Base-by-base conservation (phyloP, 2,113 vertebrate species). In the Elanoides forficatus region DNA sequence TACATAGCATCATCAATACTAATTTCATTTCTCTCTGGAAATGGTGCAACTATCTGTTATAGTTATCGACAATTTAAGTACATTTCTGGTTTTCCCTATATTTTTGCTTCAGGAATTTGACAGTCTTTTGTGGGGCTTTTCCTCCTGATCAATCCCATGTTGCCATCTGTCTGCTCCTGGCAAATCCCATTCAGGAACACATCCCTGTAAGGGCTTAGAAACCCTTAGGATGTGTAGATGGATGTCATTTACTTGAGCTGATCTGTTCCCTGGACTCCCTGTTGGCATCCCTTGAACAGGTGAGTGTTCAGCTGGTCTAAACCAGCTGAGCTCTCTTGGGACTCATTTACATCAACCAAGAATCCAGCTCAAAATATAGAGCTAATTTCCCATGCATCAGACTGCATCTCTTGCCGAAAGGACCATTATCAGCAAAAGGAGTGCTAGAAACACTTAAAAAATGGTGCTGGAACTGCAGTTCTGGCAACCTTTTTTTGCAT, bases 281-380 rank as follows among this genome's bases (percentile, higher is more conserved):
- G 73, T 47, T 81, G 93, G 66, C 95, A 56, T 68, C 70, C 73
- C 70, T 72, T n/a, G 66, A 95, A 45, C 87, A 96, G 96, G 95
- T 96, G 95, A 96, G 66, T 60, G 43, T 72, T 95, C 91, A 95
- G 87, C 84, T 93, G 81, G 9, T 62, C 58, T 22, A 84, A 88
- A 91, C 87, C 81, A 95, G 78, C 53, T 6, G 40, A 90, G 87
- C 21, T 93, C 95, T 83, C 93, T 29, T 68, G 88, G 84, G 95
- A 85, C 87, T 96, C 89, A 88, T 95, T 89, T 85, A 76, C 18
- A 95, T 53, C 93, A 75, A 29, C 81, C 70, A 79, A 60, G 86
- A 95, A 91, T 34, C 58, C 62, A 88, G 81, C 58, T 86, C 70
- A 66, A 95, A 90, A 95, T 50, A 58, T 0, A 89, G 86, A 95